phyloP scores from a whole-genome alignment of 2,113 vertebrate species.

The Beaufortia kweichowensis region DNA sequence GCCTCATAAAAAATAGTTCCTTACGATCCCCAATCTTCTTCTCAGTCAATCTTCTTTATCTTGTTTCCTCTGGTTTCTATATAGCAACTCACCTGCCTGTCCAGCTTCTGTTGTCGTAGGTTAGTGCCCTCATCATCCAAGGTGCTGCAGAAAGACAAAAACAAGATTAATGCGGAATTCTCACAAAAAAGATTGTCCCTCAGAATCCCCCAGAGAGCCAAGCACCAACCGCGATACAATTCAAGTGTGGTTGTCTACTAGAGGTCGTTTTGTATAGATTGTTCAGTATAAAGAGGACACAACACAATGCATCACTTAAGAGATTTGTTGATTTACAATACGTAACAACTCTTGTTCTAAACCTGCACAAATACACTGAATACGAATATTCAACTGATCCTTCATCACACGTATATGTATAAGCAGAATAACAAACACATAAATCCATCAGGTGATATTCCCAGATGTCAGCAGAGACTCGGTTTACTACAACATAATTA shows the following conservation, averaged over 20 bases:
- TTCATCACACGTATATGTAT: background rate
- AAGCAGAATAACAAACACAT: background rate
- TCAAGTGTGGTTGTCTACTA: background rate
- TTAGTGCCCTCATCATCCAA: constrained; percentile 96
- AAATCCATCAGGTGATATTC: background rate
- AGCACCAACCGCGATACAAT: background rate
- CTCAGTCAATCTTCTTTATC: background rate
- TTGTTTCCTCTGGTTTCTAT: background rate
- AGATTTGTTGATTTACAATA: background rate
- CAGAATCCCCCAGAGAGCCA: background rate
- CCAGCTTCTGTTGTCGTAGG: constrained; percentile 95
- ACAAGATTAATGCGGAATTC: constrained; percentile 2
- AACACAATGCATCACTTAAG: background rate
- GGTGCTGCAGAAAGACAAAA: constrained; percentile 80
- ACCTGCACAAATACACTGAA: no score
- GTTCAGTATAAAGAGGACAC: background rate
- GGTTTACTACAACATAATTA: background rate
- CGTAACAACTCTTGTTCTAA: no score
- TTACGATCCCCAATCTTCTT: background rate
- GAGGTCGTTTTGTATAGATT: background rate
- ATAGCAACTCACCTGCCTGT: constrained; percentile 85
- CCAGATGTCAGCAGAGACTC: no score
- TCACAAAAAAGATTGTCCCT: background rate
- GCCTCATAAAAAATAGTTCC: background rate
- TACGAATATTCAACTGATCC: background rate